Evolutionary conservation across 2,888 invertebrate genomes (phyloP), one percentile per base, ranked within the genome.

Genomic region (Drosophila vallismaia): DNA sequence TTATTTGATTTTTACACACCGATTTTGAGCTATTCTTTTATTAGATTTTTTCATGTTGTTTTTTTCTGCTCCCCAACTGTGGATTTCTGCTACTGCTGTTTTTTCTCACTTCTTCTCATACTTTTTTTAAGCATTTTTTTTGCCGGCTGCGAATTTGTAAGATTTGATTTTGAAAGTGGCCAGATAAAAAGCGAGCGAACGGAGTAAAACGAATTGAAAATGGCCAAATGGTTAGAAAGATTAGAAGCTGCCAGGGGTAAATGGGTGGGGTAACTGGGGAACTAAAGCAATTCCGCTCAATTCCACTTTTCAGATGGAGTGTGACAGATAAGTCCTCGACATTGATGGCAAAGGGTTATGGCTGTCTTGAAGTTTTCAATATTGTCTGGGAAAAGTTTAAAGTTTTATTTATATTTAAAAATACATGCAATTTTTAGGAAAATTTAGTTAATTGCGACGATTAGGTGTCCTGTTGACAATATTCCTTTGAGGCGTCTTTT

Each of bases 1-100:
- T 86, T 81, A 86, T 84, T 83, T 87, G 87, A 82, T 83, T 83
- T 80, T 86, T 84, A 75, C 82, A 85, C 79, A 84, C 86, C 85
- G 87, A 86, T 86, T 81, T 84, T 84, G 85, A 81, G 81, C 77
- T 86, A 84, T 80, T 80, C 81, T 84, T 72, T 86, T 86, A 86
- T 86, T 84, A 86, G 74, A 77, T 84, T 84, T 83, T 71, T 62
- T 71, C 74, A 53, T 83, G 71, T 56, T 69, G 70, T 49, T 72
- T 46, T 70, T 69, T 77, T 68, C 55, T 51, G 48, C 54, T 64
- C 60, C 66, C 54, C 38, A 4, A 36, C 46, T 48, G 24, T 31
- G 31, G 42, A 53, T 49, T 51, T 40, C 8, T 44, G 48, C 40
- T 44, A 2, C 44, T 24, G 24, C 9, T 19, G 19, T 42, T 14